Base-by-base conservation (phyloP, 2,113 vertebrate species). In the Diphyllodes magnificus region DNA sequence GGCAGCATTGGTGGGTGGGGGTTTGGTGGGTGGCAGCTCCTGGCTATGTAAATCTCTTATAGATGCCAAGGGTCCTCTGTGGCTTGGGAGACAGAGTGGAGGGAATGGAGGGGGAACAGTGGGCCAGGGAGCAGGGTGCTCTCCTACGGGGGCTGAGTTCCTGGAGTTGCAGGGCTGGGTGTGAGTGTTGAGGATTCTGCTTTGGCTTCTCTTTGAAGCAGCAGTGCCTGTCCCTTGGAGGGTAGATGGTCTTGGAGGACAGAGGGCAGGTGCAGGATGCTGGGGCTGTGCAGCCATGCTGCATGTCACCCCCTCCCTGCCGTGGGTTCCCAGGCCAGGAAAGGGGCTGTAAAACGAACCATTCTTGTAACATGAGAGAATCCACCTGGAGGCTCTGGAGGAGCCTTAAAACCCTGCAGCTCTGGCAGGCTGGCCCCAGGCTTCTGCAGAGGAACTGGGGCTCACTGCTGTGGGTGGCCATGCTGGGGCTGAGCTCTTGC, bases 321-420 rank as follows among this genome's bases (percentile, higher is more conserved):
- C 0, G 0, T 71, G 63, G 28, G 75, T 81, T 94, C 61, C 27
- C 60, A 66, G 77, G 16, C 91, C 82, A 70, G 92, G 84, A 96
- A 92, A 70, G 66, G 90, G 87, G 49, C 88, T 92, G 77, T 96
- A 97, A 96, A 95, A 91, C 0, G 12, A 92, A 72, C 77, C 37
- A 42, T 88, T 95, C 80, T 80, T 95, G 94, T 95, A 95, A 94
- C 71, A 82, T 95, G 95, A 96, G 91, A 96, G 81, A 92, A 95
- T 92, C 86, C 95, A 96, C 90, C 92, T 96, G 95, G 95, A 96
- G 90, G n/a, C 86, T 61, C 66, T 5, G 4, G 73, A 87, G 64
- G 65, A 94, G 87, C 66, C 54, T 54, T 93, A 88, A 96, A 92
- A 56, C 78, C 60, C n/a, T 22, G n/a, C 1, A 0, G 82, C 61